Base-by-base conservation (phyloP, 2,113 vertebrate genomes). In the Psittacula cyanocephala region DNA sequence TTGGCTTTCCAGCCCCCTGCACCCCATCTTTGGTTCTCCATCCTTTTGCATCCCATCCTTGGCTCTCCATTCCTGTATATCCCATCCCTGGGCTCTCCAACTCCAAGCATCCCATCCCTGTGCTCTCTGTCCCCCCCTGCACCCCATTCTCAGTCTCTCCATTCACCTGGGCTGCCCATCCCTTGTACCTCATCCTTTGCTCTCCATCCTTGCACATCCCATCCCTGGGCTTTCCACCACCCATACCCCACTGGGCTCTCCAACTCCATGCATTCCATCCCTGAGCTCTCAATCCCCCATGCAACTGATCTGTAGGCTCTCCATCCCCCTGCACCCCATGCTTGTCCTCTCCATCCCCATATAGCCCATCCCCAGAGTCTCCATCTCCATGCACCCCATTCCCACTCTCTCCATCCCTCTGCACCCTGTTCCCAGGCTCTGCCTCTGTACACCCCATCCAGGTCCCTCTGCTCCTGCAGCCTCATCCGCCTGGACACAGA, bases 401-500 rank as follows among this genome's bases (percentile, higher is more conserved):
- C 31, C 25, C 23, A 16, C 20, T 16, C 27, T 31, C 47, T 39
- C 29, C 50, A 33, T 29, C 47, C 10, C 27, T 8, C 7, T 29
- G 9, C 18, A 5, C 7, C 39, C 37, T 29, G 11, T 41, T 29
- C 52, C 49, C 28, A 3, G 24, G 29, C 25, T 43, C 41, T 63
- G 2, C 14, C 14, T 15, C 41, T 12, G 13, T 6, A 60, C 67
- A 22, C 24, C 28, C 25, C 68, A 2, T 11, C 10, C 12, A 1
- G 39, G 31, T 15, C 14, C 33, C 49, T 59, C 28, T 1, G 23
- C 35, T 39, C 37, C 9, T 13, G 37, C 52, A 22, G 41, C 63
- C 18, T 19, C 28, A 0, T 55, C 55, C 69, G 24, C 0, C 15
- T 0, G 7, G 63, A 23, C 10, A 5, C 31, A 0, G 41, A 10